A percentile compares a stretch with the other conserved stretches of the same genome.
Evolutionary conservation across 2,888 invertebrate species (phyloP).

Genomic region (Glaucopsyche alexis): DNA sequence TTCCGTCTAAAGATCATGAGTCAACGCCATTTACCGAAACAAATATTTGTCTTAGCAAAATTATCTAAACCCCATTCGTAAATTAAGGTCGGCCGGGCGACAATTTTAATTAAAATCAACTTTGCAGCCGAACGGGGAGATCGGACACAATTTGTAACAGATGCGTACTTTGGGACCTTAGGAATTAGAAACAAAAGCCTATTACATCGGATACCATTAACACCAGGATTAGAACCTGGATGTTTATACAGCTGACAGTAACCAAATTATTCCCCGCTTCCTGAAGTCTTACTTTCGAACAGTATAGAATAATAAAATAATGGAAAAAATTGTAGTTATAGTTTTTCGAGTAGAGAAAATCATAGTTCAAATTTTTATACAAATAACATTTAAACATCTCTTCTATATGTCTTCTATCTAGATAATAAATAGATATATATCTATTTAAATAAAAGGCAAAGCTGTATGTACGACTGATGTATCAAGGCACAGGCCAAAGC

Average conservation of each 20-base stretch:
- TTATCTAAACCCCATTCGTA: slow-evolving; percentile 38
- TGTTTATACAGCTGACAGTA: neutral
- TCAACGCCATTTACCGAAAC: slow-evolving; percentile 30
- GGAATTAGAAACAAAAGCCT: slow-evolving; percentile 31
- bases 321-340: no score
- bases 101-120: slow-evolving; percentile 42
- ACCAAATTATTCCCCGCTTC: neutral
- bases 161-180: slow-evolving; percentile 39
- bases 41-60: slow-evolving; percentile 38
- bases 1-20: slow-evolving; percentile 20
- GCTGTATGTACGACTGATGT: no score
- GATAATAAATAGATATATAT: no score
- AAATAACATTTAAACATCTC: no score
- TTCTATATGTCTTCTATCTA: no score
- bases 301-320: no score
- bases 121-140: slow-evolving; percentile 42
- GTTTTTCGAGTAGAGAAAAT: no score
- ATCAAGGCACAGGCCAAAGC: no score
- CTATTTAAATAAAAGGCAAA: no score
- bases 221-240: neutral
- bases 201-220: slow-evolving; percentile 22
- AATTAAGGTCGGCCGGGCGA: slow-evolving; percentile 37
- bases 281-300: neutral
- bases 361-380: no score
- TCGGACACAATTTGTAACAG: slow-evolving; percentile 43